Conservation (phyloP, 2,113 vertebrate species). For the Lynx canadensis region DNA sequence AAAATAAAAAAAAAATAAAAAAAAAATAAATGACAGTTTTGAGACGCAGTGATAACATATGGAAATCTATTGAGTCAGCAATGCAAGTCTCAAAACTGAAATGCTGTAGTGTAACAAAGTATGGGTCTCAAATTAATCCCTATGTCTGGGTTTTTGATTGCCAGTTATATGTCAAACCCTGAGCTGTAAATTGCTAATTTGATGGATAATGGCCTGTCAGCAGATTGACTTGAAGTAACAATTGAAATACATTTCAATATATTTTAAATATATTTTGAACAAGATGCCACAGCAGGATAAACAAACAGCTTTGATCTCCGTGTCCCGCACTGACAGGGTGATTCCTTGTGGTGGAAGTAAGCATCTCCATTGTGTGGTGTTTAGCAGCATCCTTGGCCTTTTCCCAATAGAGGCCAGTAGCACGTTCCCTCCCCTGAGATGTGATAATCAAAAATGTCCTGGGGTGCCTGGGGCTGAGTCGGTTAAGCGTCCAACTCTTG, state of each 20-base stretch:
- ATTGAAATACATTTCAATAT: conserved; percentile 32
- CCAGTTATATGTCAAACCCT: not conserved
- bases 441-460: not conserved
- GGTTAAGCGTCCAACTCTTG: too few relatives aligned
- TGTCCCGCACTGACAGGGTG: not conserved
- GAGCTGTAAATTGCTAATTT: conserved; percentile 15
- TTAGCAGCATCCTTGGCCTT: not conserved
- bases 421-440: not conserved
- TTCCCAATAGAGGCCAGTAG: not conserved
- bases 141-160: not conserved
- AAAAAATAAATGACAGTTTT: conserved; percentile 50
- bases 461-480: too few relatives aligned
- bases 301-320: not conserved
- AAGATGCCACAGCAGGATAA: not conserved
- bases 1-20: too few relatives aligned
- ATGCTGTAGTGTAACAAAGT: not conserved
- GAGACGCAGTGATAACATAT: conserved; percentile 40
- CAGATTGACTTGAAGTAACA: not conserved
- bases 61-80: conserved; percentile 34
- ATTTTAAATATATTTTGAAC: conserved; percentile 18
- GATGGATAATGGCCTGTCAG: conserved; percentile 16
- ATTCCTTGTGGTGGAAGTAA: not conserved
- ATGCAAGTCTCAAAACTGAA: conserved; percentile 49
- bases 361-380: not conserved
- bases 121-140: conserved; percentile 51